A percentile compares a stretch with the other conserved stretches of the same genome.
These are phyloP conservation scores for Lordiphosa collinella DNA, from an alignment of 1,140 invertebrate species.

Conservation along the genomic window DNA sequence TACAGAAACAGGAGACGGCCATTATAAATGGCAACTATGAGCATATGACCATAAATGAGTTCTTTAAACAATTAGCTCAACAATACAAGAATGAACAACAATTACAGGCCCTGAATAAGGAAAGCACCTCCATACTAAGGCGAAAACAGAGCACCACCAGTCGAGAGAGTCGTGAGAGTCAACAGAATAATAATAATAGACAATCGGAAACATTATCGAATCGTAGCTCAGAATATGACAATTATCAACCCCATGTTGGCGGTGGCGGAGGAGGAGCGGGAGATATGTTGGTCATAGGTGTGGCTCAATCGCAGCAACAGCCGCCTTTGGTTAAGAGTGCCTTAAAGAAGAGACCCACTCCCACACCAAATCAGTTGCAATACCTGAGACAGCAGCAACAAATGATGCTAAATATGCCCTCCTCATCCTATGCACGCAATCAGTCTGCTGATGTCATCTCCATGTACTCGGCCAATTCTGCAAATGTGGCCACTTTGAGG, in stretches of 20 bases:
- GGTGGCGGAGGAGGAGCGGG: constrained; percentile 20
- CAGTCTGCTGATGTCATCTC: constrained; percentile 38
- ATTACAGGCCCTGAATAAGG: constrained; percentile 40
- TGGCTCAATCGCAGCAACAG: constrained; percentile 60
- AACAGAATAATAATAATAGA: constrained; percentile 48
- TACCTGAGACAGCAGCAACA: constrained; percentile 41
- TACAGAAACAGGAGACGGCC: constrained; percentile 70
- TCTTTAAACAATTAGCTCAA: constrained; percentile 61
- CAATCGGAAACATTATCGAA: constrained; percentile 73
- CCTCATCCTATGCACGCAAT: constrained; percentile 12
- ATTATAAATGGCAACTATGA: constrained; percentile 76
- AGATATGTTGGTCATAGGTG: constrained; percentile 62
- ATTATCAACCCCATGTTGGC: constrained; percentile 57
- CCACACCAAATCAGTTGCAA: constrained; percentile 56
- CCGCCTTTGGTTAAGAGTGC: constrained; percentile 63
- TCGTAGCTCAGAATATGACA: constrained; percentile 74
- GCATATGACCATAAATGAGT: constrained; percentile 69
- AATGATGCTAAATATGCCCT: background rate
- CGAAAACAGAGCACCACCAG: constrained; percentile 59
- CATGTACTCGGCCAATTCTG: constrained; percentile 67
- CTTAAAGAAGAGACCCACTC: constrained; percentile 59
- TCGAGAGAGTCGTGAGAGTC: constrained; percentile 41
- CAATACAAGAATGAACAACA: constrained; percentile 73
- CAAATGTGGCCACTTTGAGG: constrained; percentile 70
- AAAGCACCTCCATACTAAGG: constrained; percentile 39